Evolutionary conservation across 2,113 vertebrate species (phyloP), one percentile per base, ranked within the genome.

Genomic region (Aspiorhynchus laticeps): DNA sequence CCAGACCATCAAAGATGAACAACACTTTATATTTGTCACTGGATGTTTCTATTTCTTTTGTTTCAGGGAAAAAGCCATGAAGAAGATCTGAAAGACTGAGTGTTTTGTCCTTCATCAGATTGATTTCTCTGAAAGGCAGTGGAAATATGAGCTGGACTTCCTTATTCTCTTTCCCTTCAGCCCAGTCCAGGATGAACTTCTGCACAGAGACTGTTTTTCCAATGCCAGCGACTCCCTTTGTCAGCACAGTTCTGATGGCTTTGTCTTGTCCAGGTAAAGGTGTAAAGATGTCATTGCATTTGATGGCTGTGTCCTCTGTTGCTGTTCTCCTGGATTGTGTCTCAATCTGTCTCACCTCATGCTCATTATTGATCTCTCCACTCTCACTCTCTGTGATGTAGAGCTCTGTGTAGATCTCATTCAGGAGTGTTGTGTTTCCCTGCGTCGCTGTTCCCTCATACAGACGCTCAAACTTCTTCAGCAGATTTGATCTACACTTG

Each of bases 341-440:
- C 67, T 71, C 67, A 71, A 71, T 71, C 67, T 71, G 67, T 73
- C 69, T 73, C 33, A 73, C 69, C 77, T 86, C 87, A 46, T 86
- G 79, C 7, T 78, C 56, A 51, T 65, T 28, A 41, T 21, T 69
- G 84, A 76, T 65, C 21, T 33, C 69, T 75, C 84, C 78, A 26
- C 26, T 41, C 21, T 46, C 56, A 12, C 77, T 63, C 48, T 84
- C 85, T 67, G 77, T 85, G 56, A 89, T 85, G 83, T 71, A 87
- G 53, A 89, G 86, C 43, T 89, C 82, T 21, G 85, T 85, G 81
- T 71, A 89, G 51, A 89, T 87, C 69, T 85, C 26, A 53, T 81
- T 88, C 28, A 88, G 77, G 4, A 26, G 84, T 28, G 56, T 74
- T 75, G 69, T 24, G 46, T 74, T 84, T 79, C 74, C 48, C 4